These are phyloP conservation scores for Graptemys geographica DNA, from an alignment of 2,797 vertebrate species.

Conservation along the genomic window DNA sequence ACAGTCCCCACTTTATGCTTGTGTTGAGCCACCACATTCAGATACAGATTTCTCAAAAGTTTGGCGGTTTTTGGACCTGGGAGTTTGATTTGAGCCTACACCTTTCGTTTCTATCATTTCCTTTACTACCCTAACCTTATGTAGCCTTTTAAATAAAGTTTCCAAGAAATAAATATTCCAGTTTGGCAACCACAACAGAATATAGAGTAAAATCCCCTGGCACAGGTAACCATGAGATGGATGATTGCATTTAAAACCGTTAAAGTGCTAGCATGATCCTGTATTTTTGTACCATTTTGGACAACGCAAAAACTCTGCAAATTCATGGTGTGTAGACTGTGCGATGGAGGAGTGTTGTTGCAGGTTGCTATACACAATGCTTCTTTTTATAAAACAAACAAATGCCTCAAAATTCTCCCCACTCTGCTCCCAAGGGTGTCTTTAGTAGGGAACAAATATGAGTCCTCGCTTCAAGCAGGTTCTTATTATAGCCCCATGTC, in stretches of 20 bases:
- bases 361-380: not conserved
- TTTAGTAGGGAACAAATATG: slow-evolving; percentile 46
- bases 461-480: slow-evolving; percentile 37
- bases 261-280: accelerated
- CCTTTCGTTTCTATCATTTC: not conserved
- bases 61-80: not conserved
- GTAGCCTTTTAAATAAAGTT: not conserved
- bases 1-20: not conserved
- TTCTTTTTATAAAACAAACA: slow-evolving; percentile 26
- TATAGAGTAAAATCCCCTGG: not conserved
- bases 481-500: slow-evolving; percentile 47
- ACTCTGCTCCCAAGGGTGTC: slow-evolving; percentile 14
- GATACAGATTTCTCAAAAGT: not conserved
- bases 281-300: not conserved
- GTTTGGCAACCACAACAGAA: not conserved
- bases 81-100: not conserved
- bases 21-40: not conserved
- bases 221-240: not conserved
- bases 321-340: not conserved
- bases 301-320: not conserved
- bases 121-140: not conserved
- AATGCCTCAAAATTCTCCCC: slow-evolving; percentile 31
- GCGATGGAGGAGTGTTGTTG: not conserved
- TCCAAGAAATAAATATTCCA: not conserved
- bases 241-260: not conserved